These are phyloP conservation scores for Apodemia hepburni DNA, from an alignment of 2,888 invertebrate species.

Conservation along the genomic window DNA sequence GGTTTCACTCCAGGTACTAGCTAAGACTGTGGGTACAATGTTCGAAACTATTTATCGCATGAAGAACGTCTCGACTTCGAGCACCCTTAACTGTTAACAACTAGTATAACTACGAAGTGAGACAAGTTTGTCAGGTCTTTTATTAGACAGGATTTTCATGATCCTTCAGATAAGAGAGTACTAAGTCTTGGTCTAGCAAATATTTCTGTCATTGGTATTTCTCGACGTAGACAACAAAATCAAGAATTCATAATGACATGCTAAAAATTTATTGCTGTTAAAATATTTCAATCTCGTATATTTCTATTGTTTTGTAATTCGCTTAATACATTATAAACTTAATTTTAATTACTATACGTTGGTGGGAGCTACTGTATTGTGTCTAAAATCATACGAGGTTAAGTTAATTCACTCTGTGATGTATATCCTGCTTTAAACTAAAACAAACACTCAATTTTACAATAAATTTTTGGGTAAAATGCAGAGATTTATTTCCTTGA, in stretches of 20 bases:
- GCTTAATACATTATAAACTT: no score
- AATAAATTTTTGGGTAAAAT: no score
- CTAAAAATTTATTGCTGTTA: neutral
- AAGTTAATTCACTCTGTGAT: neutral
- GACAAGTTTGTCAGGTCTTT: conserved; percentile 35
- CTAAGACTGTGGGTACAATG: neutral
- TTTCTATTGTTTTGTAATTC: no score
- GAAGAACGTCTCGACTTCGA: neutral
- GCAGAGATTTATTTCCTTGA: no score
- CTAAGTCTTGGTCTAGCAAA: conserved; percentile 26
- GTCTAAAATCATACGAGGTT: neutral
- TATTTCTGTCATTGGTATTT: conserved; percentile 18
- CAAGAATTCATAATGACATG: neutral
- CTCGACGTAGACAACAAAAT: conserved; percentile 13
- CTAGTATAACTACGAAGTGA: conserved; percentile 29
- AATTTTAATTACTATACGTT: neutral
- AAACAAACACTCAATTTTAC: neutral
- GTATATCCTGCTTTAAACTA: neutral
- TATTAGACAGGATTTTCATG: conserved; percentile 33
- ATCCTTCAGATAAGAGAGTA: conserved; percentile 26
- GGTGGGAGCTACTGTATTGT: neutral
- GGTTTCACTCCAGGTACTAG: neutral
- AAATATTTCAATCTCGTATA: neutral
- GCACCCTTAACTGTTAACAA: conserved; percentile 14
- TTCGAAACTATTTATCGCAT: neutral